A percentile compares a stretch with the other conserved stretches of the same genome.
phyloP scores from a whole-genome alignment of 2,888 invertebrate genomes.

The Ernsta delagoae region DNA sequence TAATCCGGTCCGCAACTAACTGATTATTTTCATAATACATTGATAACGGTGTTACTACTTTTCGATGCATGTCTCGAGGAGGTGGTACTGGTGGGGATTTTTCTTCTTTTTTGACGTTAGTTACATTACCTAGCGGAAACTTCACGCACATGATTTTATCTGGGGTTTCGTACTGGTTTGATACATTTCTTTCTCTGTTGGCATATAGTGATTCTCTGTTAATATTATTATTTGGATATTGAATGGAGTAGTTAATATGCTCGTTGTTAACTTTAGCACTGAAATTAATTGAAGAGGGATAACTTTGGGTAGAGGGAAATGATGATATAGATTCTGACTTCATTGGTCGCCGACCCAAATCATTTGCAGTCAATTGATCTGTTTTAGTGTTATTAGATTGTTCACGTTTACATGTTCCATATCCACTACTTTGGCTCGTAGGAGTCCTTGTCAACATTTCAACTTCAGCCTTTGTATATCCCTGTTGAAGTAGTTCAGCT shows the following conservation, averaged over 20 bases:
- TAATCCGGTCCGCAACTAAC: slow-evolving; percentile 62
- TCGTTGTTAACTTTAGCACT: slow-evolving; percentile 83
- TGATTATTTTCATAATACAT: slow-evolving; percentile 79
- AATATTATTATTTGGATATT: slow-evolving; percentile 67
- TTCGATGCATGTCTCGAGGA: slow-evolving; percentile 89
- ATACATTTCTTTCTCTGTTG: slow-evolving; percentile 68
- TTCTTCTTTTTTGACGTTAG: slow-evolving; percentile 71
- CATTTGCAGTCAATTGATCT: slow-evolving; percentile 63
- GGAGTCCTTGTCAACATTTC: slow-evolving; percentile 82
- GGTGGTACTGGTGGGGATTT: slow-evolving; percentile 91
- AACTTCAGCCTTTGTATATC: slow-evolving; percentile 81
- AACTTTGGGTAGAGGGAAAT: slow-evolving; percentile 81
- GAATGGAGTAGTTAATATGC: slow-evolving; percentile 81
- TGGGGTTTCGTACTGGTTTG: slow-evolving; percentile 67
- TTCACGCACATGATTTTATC: slow-evolving; percentile 79
- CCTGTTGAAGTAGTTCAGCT: slow-evolving; percentile 79
- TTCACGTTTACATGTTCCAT: slow-evolving; percentile 77
- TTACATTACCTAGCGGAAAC: slow-evolving; percentile 80
- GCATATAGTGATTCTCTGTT: slow-evolving; percentile 69
- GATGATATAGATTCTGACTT: slow-evolving; percentile 82
- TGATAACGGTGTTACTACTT: slow-evolving; percentile 80
- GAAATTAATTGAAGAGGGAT: slow-evolving; percentile 82
- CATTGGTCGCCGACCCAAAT: slow-evolving; percentile 65
- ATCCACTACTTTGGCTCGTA: slow-evolving; percentile 80
- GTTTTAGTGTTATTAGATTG: slow-evolving; percentile 75